A percentile compares a stretch with the other conserved stretches of the same genome.
Conservation (phyloP, 2,797 vertebrate genomes). For the Anguilla megastoma region DNA sequence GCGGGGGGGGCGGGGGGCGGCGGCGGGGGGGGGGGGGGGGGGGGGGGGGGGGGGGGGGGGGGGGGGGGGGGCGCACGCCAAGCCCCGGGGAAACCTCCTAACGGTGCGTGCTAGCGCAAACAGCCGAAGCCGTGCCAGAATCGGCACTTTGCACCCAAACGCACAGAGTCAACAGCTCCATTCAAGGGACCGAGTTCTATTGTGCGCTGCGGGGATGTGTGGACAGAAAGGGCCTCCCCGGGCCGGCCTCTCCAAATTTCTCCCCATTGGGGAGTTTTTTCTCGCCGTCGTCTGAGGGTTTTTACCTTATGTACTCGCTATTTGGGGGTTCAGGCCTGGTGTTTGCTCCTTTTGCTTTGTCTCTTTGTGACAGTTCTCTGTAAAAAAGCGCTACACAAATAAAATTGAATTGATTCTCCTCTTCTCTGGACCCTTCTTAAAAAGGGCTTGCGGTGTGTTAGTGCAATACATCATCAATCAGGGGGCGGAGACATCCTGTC, state of each 20-base stretch:
- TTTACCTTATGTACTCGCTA: too few relatives aligned
- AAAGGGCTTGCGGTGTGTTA: not conserved
- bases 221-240: not conserved
- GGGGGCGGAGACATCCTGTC: not conserved
- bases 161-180: constrained; percentile 9
- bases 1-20: too few relatives aligned
- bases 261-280: too few relatives aligned
- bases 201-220: not conserved
- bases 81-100: not conserved
- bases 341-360: too few relatives aligned
- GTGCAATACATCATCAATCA: not conserved
- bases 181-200: not conserved
- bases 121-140: not conserved
- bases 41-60: not conserved
- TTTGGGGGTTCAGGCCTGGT: too few relatives aligned
- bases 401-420: not conserved
- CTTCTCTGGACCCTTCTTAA: not conserved
- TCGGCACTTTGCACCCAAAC: not conserved
- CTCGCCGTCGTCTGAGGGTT: too few relatives aligned
- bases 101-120: not conserved
- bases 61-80: not conserved
- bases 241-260: not conserved
- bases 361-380: too few relatives aligned
- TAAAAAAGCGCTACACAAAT: too few relatives aligned
- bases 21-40: too few relatives aligned